A percentile compares a stretch with the other conserved stretches of the same genome.
These are phyloP conservation scores for Fukomys damarensis DNA, from an alignment of 2,113 vertebrate species.

Conservation along the genomic window DNA sequence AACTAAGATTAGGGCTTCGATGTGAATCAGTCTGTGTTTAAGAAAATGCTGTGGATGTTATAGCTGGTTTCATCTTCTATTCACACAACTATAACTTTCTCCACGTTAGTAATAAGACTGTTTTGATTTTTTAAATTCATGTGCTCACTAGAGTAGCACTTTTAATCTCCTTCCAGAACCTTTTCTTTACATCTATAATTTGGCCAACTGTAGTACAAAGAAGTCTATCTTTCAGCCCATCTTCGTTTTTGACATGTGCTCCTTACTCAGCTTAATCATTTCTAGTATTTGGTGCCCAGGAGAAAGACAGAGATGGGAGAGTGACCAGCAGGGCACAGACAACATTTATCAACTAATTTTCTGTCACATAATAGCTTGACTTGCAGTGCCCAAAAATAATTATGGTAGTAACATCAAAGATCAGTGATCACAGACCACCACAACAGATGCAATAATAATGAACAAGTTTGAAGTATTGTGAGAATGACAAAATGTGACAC, in stretches of 20 bases:
- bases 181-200: not conserved
- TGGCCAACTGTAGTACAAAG: not conserved
- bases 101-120: not conserved
- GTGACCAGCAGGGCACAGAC: not conserved
- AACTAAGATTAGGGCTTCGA: not conserved
- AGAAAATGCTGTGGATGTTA: not conserved
- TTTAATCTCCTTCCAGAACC: not conserved
- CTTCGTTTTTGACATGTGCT: not conserved
- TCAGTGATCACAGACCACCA: not conserved
- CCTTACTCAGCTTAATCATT: not conserved
- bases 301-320: not conserved
- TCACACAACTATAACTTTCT: not conserved
- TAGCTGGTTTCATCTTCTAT: not conserved
- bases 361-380: not conserved
- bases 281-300: not conserved
- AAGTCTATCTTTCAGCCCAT: not conserved
- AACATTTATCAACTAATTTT: not conserved
- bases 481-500: not conserved
- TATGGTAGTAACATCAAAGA: not conserved
- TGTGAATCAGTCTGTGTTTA: not conserved
- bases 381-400: not conserved
- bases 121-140: not conserved
- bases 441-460: not conserved
- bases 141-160: not conserved
- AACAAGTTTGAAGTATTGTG: not conserved